Evolutionary conservation across 1,140 invertebrate species (phyloP), one percentile per base, ranked within the genome.

Genomic region (Lethocerus indicus): DNA sequence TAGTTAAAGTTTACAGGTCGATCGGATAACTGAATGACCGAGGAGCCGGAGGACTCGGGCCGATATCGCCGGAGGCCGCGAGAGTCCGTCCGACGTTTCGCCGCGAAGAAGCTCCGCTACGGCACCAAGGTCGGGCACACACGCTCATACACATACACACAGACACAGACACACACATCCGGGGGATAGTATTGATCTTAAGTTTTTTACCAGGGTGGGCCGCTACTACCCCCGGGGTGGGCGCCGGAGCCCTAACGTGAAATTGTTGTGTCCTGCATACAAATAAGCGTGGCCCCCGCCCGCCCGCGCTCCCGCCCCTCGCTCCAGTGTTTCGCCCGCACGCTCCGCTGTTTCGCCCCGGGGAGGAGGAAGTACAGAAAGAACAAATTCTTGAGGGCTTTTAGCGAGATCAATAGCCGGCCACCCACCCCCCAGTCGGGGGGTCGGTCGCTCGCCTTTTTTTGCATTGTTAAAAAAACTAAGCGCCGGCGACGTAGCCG

Each of bases 251-350:
- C 57, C 55, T 56, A 56, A 58, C 57, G 55, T 58, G 53, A 56
- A 57, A 57, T 57, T 56, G 57, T 54, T 58, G 57, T 58, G 56
- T 56, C 55, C 57, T 50, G 57, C 57, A 58, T 58, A 58, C 57
- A 58, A 58, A 58, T 58, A 58, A 58, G 57, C 28, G 6, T n/a
- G 27, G 24, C 16, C 46, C 47, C 35, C 47, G 14, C 47, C 51
- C 44, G 21, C 36, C 7, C 44, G 16, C 27, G 14, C 50, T 2
- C 41, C 43, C 21, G 32, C 51, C 28, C 35, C 35, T 9, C 26
- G 24, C 18, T 40, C 13, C 23, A 18, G 20, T 32, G 14, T 25
- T 32, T 26, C 50, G 36, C 40, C 49, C 24, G 42, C 49, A 42
- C 7, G 25, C 40, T 39, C 28, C 40, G 4, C 40, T 9, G 16